Evolutionary conservation across 2,888 invertebrate genomes (phyloP).

Genomic region (Melieria crassipennis): DNA sequence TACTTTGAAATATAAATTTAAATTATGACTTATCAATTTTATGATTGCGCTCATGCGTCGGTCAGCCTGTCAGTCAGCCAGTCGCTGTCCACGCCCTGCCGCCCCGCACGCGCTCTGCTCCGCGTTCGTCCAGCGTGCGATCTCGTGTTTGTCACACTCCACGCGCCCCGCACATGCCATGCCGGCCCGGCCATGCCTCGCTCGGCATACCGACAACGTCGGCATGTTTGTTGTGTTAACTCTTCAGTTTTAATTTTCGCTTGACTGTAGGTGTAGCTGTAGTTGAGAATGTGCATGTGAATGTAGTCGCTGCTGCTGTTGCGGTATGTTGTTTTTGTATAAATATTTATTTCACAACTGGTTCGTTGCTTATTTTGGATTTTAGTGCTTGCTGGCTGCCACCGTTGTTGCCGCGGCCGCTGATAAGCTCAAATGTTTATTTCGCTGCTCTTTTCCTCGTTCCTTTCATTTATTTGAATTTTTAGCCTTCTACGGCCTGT

Average conservation of each 20-base stretch:
- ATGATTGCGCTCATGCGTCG: background rate
- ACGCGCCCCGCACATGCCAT: background rate
- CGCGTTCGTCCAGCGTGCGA: background rate
- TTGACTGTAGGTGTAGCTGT: no score
- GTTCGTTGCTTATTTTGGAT: constrained; percentile 11
- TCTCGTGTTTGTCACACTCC: background rate
- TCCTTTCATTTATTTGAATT: background rate
- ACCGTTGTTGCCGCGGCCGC: background rate
- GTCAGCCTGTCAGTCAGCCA: background rate
- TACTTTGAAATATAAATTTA: background rate
- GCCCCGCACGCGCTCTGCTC: background rate
- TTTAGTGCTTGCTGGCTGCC: constrained; percentile 1
- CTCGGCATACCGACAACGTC: no score
- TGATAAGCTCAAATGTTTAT: background rate
- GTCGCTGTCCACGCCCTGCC: no score
- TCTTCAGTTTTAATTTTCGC: no score
- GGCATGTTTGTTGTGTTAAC: no score
- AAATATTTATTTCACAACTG: constrained; percentile 23
- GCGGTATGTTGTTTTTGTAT: background rate
- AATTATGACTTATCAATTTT: constrained; percentile 18
- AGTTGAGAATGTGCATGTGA: background rate
- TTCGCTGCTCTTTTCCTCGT: no score
- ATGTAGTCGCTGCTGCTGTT: background rate
- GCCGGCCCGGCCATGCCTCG: no score
- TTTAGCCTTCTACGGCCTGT: background rate